phyloP scores from a whole-genome alignment of 2,797 vertebrate genomes.

The Chrysocyon brachyurus region DNA sequence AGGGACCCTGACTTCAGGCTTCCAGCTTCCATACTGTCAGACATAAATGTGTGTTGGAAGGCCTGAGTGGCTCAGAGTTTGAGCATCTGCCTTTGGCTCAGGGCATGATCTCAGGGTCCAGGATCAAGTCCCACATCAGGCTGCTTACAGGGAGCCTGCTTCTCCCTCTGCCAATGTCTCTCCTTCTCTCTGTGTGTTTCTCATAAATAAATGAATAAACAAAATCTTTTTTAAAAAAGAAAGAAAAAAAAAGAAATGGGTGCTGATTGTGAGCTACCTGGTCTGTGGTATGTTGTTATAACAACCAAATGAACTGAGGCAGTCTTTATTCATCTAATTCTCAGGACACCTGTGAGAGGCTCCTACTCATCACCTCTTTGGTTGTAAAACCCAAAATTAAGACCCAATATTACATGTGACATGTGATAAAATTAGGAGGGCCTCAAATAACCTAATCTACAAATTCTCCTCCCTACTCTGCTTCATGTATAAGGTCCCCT shows the following conservation, averaged over 20 bases:
- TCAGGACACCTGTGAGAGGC: neutral
- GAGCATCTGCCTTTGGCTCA: too few species aligned
- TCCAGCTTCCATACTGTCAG: neutral
- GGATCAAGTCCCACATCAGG: too few species aligned
- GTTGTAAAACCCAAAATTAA: neutral
- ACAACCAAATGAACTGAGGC: too few species aligned
- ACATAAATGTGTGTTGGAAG: neutral
- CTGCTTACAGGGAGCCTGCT: too few species aligned
- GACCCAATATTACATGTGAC: neutral
- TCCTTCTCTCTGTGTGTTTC: too few species aligned
- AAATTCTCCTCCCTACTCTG: neutral
- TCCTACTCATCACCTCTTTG: neutral
- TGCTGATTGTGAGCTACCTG: neutral
- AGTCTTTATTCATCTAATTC: neutral
- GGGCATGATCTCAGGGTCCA: too few species aligned
- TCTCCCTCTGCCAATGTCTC: too few species aligned
- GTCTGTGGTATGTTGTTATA: neutral
- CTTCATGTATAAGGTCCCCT: neutral
- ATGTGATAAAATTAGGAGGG: neutral
- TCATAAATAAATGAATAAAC: too few species aligned
- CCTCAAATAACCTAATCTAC: neutral
- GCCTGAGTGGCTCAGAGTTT: too few species aligned
- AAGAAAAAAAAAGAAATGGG: neutral
- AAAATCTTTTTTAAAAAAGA: too few species aligned
- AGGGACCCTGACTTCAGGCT: neutral